phyloP scores from a whole-genome alignment of 2,113 vertebrate species.

The Lanius ludovicianus region DNA sequence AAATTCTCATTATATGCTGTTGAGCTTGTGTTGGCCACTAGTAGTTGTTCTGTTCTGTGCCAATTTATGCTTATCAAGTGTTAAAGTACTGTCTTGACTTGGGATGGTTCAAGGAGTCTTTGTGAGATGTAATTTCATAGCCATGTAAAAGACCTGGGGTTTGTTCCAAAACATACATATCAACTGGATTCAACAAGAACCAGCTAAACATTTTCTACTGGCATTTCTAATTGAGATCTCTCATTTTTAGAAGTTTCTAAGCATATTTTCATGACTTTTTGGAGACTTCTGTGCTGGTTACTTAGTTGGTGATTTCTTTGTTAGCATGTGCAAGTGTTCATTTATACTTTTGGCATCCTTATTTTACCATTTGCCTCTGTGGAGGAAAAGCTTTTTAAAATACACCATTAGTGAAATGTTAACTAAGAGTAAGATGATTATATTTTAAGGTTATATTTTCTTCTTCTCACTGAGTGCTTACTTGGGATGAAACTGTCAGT shows the following conservation, averaged over 20 bases:
- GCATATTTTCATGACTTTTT: background rate
- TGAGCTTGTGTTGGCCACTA: background rate
- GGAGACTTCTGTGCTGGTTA: background rate
- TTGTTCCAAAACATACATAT: background rate
- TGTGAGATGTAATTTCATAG: background rate
- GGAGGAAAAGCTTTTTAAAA: slow-evolving; percentile 45
- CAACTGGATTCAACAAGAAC: background rate
- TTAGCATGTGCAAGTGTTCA: background rate
- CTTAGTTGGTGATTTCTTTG: slow-evolving; percentile 12
- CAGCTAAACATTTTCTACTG: background rate
- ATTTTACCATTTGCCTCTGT: slow-evolving; percentile 26
- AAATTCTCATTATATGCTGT: background rate
- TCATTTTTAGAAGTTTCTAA: background rate
- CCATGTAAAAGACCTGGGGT: background rate
- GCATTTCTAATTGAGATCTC: background rate
- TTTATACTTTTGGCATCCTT: slow-evolving; percentile 25
- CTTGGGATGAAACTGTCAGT: background rate
- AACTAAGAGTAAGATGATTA: slow-evolving; percentile 17
- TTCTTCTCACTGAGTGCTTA: background rate
- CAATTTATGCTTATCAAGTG: background rate
- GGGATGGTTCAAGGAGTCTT: background rate
- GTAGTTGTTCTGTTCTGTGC: background rate
- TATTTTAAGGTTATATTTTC: slow-evolving; percentile 37
- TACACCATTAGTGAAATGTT: slow-evolving; percentile 16
- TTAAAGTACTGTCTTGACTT: background rate